Evolutionary conservation across 2,888 invertebrate genomes (phyloP).

Genomic region (Galerucella nymphaeae): DNA sequence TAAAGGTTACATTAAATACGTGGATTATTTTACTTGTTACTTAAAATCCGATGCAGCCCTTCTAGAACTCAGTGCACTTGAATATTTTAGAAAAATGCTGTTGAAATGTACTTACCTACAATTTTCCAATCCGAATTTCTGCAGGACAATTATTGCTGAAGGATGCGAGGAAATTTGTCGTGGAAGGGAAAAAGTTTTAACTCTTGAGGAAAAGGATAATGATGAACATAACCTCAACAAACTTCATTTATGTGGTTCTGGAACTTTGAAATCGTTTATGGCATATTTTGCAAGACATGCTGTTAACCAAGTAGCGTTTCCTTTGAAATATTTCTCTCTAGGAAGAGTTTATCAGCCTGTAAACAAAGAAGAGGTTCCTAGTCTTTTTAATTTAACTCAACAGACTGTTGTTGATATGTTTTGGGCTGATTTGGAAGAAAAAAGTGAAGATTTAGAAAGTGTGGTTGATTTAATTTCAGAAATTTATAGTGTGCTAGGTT

Average conservation of each 20-base stretch:
- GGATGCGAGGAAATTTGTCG: conserved; percentile 74
- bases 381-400: conserved; percentile 77
- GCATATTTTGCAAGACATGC: conserved; percentile 78
- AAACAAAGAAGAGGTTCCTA: conserved; percentile 57
- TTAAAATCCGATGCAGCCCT: conserved; percentile 75
- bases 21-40: conserved; percentile 71
- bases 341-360: conserved; percentile 77
- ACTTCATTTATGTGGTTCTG: conserved; percentile 81
- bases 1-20: conserved; percentile 70
- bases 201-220: conserved; percentile 70
- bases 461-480: conserved; percentile 67
- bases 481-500: conserved; percentile 74
- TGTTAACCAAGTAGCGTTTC: conserved; percentile 72
- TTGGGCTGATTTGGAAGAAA: conserved; percentile 67
- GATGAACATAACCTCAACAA: conserved; percentile 68
- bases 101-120: conserved; percentile 69
- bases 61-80: conserved; percentile 74
- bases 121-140: conserved; percentile 83
- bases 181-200: conserved; percentile 69
- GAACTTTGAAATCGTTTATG: conserved; percentile 78
- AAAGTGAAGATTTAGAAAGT: conserved; percentile 68
- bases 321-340: conserved; percentile 75
- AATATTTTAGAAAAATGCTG: conserved; percentile 66
- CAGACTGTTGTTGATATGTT: conserved; percentile 77
- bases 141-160: conserved; percentile 79